Base-by-base conservation (phyloP, 2,113 vertebrate species). In the Phalacrocorax pelagicus region DNA sequence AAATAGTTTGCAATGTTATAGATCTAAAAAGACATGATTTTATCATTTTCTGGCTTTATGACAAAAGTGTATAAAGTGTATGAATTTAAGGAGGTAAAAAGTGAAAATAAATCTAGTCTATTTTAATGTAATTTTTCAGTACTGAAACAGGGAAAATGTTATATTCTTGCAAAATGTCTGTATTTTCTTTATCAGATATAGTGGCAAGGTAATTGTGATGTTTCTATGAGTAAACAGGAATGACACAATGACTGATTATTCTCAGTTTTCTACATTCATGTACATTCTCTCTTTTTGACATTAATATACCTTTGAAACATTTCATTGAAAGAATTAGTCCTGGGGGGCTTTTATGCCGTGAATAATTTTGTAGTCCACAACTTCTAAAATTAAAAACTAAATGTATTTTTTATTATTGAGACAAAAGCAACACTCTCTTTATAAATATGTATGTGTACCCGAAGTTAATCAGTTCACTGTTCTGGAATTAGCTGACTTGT, bases 401-500 rank as follows among this genome's bases (percentile, higher is more conserved):
- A 17, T 4, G 17, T 51, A 27, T 49, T 71, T 89, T 65, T 90
- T 1, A 47, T 55, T 71, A 74, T 14, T 44, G 51, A 86, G 69
- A 86, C 47, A 95, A 90, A 94, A 88, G 15, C 51, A 88, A 22
- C 17, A 13, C 32, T 36, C 29, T 58, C 71, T 88, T 63, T 88
- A 94, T 97, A 93, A 96, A 96, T 96, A 96, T 96, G 89, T 30
- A 96, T 94, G 55, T 55, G 55, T 23, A 26, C 42, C 42, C 21
- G 0, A 78, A 96, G 93, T 92, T 97, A 96, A 97, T 96, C 90
- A 78, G 90, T 91, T 88, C 83, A 54, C 29, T 96, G 97, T 88
- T 90, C 81, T 94, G 91, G 91, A 96, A 97, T 97, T 96, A 97
- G 92, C 92, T 96, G 83, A 91, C 70, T 93, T 95, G 90, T 79